Evolutionary conservation across 2,113 vertebrate genomes (phyloP).

Genomic region (Anas platyrhynchos): DNA sequence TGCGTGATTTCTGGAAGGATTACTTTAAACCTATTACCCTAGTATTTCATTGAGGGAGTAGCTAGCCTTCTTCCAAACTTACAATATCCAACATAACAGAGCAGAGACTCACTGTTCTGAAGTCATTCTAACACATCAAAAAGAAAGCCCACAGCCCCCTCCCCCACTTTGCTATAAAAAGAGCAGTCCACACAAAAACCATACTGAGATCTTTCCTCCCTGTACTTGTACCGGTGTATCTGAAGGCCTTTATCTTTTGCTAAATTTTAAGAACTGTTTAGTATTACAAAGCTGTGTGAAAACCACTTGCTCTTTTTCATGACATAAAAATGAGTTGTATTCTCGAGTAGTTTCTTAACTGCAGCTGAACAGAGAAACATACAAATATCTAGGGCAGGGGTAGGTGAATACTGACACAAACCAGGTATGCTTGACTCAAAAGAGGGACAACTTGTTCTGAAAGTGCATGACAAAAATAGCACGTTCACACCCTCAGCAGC

Average conservation of each 20-base stretch:
- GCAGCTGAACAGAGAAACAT: background rate
- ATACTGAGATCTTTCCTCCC: background rate
- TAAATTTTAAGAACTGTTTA: background rate
- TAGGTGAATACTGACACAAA: background rate
- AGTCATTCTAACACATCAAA: background rate
- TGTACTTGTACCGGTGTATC: background rate
- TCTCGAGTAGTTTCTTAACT: background rate
- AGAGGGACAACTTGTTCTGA: background rate
- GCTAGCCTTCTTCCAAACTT: background rate
- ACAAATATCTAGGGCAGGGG: background rate
- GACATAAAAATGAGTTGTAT: background rate
- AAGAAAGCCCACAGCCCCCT: background rate
- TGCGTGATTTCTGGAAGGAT: background rate
- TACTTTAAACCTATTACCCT: background rate
- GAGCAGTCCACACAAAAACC: background rate
- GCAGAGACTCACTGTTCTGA: background rate
- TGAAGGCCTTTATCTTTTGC: background rate
- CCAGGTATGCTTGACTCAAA: background rate
- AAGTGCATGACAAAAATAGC: background rate
- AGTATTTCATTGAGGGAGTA: background rate
- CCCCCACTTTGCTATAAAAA: background rate
- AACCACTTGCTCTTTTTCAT: background rate
- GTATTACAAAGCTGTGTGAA: background rate
- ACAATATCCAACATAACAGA: background rate
- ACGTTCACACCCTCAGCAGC: background rate